Percentiles rank a stretch among this genome's conserved stretches.
These are phyloP conservation scores for Mnemiopsis leidyi DNA, from an alignment of 37 sponge, comb jelly and placozoan species.

Conservation along the genomic window DNA sequence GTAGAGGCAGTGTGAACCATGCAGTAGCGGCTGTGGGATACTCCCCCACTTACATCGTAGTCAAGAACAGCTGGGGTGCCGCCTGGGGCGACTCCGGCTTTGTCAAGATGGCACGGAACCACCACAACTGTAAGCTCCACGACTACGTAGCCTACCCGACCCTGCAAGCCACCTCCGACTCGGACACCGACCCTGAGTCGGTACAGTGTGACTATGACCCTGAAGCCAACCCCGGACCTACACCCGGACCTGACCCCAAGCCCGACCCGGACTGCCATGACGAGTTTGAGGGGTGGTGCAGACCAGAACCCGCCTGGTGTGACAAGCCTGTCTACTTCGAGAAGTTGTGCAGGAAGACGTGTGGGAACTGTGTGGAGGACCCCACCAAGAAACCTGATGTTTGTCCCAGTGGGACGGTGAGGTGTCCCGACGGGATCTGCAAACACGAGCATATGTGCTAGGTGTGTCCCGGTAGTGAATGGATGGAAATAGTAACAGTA, in stretches of 20 bases:
- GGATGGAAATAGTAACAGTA: too few relatives aligned
- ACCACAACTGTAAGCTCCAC: neutral
- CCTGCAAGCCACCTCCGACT: neutral
- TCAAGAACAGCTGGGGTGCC: conserved; percentile 16
- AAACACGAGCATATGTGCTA: conserved; percentile 36
- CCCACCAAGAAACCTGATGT: neutral
- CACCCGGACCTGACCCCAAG: conserved; percentile 11
- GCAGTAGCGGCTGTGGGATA: neutral
- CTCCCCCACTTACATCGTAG: neutral
- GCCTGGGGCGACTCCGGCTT: conserved; percentile 12
- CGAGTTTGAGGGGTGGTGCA: conserved; percentile 3
- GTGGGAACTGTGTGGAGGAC: neutral
- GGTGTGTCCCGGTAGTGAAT: too few relatives aligned
- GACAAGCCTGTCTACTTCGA: neutral
- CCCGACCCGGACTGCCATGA: neutral
- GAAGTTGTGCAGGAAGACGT: conserved; percentile 13
- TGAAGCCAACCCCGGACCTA: neutral
- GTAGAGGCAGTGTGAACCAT: neutral
- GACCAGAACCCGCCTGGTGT: neutral
- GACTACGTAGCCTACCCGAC: neutral
- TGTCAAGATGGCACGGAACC: neutral
- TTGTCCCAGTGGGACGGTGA: neutral
- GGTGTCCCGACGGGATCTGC: conserved; percentile 16
- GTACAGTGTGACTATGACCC: neutral
- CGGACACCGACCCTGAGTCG: neutral